Evolutionary conservation across 2,113 vertebrate species (phyloP).

Genomic region (Phalacrocorax pelagicus): DNA sequence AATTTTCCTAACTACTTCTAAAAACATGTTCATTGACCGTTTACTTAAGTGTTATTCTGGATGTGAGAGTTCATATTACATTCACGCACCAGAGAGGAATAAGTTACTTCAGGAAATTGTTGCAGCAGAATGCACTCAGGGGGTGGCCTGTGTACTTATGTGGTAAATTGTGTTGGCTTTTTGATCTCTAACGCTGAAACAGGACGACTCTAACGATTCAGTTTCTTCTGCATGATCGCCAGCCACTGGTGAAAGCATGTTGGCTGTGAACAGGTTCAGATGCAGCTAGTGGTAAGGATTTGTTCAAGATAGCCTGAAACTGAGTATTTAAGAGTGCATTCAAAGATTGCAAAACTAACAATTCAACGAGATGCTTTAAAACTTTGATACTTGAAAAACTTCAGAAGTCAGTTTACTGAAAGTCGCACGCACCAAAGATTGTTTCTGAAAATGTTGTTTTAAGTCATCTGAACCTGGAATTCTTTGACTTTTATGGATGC

Average conservation of each 20-base stretch:
- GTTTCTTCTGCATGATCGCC: neutral
- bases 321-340: neutral
- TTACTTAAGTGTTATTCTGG: neutral
- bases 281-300: neutral
- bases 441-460: neutral
- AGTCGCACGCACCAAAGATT: neutral
- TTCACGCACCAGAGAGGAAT: neutral
- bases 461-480: neutral
- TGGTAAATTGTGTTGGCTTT: neutral
- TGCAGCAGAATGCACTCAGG: neutral
- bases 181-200: neutral
- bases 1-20: neutral
- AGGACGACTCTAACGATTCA: neutral
- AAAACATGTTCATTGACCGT: neutral
- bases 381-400: neutral
- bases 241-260: neutral
- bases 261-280: neutral
- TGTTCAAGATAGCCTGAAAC: neutral
- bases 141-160: neutral
- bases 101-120: neutral
- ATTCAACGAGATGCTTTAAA: neutral
- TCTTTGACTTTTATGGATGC: accelerated
- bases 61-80: neutral
- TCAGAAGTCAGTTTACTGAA: neutral
- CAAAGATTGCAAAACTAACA: neutral